A percentile compares a stretch with the other conserved stretches of the same genome.
Evolutionary conservation across 2,888 invertebrate species (phyloP).

Genomic region (Cordilura impudica): DNA sequence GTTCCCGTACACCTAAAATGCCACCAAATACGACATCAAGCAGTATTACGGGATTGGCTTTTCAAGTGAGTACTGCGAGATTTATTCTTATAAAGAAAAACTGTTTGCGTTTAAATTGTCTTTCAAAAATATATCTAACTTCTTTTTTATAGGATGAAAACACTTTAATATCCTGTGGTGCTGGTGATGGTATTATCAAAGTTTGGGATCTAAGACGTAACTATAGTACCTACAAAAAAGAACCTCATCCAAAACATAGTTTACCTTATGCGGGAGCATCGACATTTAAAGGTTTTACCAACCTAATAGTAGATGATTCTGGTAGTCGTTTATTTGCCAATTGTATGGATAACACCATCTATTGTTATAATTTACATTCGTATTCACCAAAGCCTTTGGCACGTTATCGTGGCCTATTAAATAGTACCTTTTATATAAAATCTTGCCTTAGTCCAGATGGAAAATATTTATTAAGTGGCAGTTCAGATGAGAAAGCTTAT

Average conservation of each 20-base stretch:
- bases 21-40: slow-evolving; percentile 80
- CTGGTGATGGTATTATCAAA: slow-evolving; percentile 91
- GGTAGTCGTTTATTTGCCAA: slow-evolving; percentile 87
- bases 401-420: slow-evolving; percentile 85
- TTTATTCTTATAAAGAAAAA: not conserved
- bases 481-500: slow-evolving; percentile 90
- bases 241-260: slow-evolving; percentile 84
- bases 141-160: slow-evolving; percentile 81
- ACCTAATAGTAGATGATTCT: slow-evolving; percentile 85
- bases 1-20: slow-evolving; percentile 77
- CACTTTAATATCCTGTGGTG: slow-evolving; percentile 90
- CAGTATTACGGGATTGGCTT: slow-evolving; percentile 90
- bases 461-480: slow-evolving; percentile 90
- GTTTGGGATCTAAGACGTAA: slow-evolving; percentile 92
- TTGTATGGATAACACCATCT: slow-evolving; percentile 91
- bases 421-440: slow-evolving; percentile 91
- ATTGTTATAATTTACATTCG: slow-evolving; percentile 88
- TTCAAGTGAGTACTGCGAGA: slow-evolving; percentile 80
- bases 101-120: not conserved
- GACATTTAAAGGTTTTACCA: slow-evolving; percentile 86
- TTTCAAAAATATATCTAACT: slow-evolving; percentile 5
- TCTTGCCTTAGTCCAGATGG: slow-evolving; percentile 89
- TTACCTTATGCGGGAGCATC: slow-evolving; percentile 87
- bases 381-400: slow-evolving; percentile 83
- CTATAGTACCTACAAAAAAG: slow-evolving; percentile 84